These are phyloP conservation scores for Dinomys branickii DNA, from an alignment of 2,113 vertebrate genomes.

Conservation along the genomic window DNA sequence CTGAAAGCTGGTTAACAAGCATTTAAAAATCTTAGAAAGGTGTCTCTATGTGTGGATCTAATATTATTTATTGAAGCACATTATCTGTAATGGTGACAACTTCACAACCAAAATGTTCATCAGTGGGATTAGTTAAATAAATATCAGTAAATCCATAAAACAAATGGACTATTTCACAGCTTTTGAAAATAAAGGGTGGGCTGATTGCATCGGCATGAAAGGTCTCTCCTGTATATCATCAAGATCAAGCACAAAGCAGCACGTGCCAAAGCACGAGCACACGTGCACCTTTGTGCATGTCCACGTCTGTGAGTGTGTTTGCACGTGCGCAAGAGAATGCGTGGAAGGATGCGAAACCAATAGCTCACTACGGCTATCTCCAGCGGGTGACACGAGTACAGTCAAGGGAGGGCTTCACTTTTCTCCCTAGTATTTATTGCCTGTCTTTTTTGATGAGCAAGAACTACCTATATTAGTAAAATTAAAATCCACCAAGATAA, in stretches of 20 bases:
- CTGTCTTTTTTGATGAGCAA: neutral
- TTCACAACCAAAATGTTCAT: slow-evolving; percentile 23
- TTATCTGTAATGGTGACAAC: neutral
- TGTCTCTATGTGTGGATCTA: neutral
- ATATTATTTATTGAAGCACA: neutral
- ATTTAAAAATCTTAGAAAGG: neutral
- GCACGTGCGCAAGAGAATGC: neutral
- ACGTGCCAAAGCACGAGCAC: neutral
- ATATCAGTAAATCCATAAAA: slow-evolving; percentile 65
- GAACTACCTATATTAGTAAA: neutral
- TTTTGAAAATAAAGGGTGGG: slow-evolving; percentile 33
- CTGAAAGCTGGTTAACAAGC: neutral
- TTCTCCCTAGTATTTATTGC: slow-evolving; percentile 5
- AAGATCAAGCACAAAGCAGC: neutral
- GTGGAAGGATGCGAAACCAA: neutral
- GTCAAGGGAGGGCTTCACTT: neutral
- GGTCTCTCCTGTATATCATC: neutral
- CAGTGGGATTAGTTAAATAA: slow-evolving; percentile 38
- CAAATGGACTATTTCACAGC: slow-evolving; percentile 49
- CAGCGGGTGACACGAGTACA: neutral
- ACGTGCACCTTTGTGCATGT: too few species aligned
- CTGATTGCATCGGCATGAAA: neutral
- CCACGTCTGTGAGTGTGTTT: neutral
- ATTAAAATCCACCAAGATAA: neutral
- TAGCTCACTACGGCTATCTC: neutral